A percentile compares a stretch with the other conserved stretches of the same genome.
Conservation (phyloP, 2,888 invertebrate genomes). For the Galeruca laticollis region DNA sequence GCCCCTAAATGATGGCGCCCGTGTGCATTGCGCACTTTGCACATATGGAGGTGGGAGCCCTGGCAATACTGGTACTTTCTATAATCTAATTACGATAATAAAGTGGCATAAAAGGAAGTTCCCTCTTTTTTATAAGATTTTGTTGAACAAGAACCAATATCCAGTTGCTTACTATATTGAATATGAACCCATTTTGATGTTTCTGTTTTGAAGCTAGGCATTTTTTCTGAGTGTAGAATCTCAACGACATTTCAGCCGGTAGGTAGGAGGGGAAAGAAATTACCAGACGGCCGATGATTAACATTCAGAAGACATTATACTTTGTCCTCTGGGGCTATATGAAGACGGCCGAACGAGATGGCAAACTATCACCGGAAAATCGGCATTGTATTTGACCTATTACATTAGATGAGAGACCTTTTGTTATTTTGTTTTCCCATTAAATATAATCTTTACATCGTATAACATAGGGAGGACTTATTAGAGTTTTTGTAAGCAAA, state of each 20-base stretch:
- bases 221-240: constrained; percentile 1
- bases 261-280: constrained; percentile 43
- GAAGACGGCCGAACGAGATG: constrained; percentile 31
- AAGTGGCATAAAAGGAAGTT: too few relatives aligned
- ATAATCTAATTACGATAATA: too few relatives aligned
- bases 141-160: too few relatives aligned
- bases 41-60: too few relatives aligned
- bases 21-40: too few relatives aligned
- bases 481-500: neutral
- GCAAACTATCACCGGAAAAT: constrained; percentile 22
- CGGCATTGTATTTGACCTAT: constrained; percentile 28
- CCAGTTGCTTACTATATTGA: too few relatives aligned
- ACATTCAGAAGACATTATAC: constrained; percentile 55
- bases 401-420: constrained; percentile 25
- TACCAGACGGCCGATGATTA: constrained; percentile 51
- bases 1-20: too few relatives aligned
- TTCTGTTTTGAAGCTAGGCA: neutral
- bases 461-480: neutral
- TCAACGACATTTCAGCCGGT: constrained; percentile 20
- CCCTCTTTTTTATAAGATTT: too few relatives aligned
- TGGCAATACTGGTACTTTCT: too few relatives aligned
- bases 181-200: too few relatives aligned
- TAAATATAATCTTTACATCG: neutral
- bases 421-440: constrained; percentile 27
- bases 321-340: constrained; percentile 42